phyloP scores from a whole-genome alignment of 2,113 vertebrate genomes.

The Gadus chalcogrammus region DNA sequence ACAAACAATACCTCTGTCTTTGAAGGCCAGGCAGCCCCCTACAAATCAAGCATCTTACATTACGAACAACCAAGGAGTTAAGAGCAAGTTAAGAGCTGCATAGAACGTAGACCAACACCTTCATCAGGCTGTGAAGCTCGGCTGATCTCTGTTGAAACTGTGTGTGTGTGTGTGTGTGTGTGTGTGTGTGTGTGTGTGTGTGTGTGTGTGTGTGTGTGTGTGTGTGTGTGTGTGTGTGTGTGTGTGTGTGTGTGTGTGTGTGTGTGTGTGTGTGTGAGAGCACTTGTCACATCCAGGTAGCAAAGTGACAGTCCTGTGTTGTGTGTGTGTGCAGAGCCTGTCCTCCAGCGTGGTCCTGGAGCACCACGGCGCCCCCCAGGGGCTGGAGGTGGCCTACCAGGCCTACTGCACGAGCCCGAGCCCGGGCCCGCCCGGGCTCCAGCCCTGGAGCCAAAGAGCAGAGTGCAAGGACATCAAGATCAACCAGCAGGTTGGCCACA shows the following conservation, averaged over 20 bases:
- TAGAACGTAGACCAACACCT: no score
- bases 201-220: no score
- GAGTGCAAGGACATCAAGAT: slow-evolving; percentile 62
- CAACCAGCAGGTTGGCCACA: slow-evolving; percentile 56
- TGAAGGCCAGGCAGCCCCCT: neutral
- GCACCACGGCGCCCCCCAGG: slow-evolving; percentile 63
- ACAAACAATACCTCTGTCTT: neutral
- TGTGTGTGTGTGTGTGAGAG: neutral
- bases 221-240: no score
- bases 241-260: neutral
- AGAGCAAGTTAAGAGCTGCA: no score
- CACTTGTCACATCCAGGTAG: no score
- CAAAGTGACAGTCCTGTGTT: neutral
- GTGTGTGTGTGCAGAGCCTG: slow-evolving; percentile 58
- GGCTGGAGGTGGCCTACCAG: slow-evolving; percentile 61
- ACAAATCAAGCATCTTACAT: neutral
- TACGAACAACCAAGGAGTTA: neutral
- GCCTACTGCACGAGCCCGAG: slow-evolving; percentile 50
- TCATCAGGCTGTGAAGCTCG: no score
- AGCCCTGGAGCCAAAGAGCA: slow-evolving; percentile 32
- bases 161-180: slow-evolving; percentile 1
- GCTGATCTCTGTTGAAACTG: neutral
- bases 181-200: no score
- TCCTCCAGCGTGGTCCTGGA: slow-evolving; percentile 74
- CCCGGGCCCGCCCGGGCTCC: neutral